Base-by-base conservation (phyloP, 1,140 invertebrate genomes). In the Drosophila melanica region DNA sequence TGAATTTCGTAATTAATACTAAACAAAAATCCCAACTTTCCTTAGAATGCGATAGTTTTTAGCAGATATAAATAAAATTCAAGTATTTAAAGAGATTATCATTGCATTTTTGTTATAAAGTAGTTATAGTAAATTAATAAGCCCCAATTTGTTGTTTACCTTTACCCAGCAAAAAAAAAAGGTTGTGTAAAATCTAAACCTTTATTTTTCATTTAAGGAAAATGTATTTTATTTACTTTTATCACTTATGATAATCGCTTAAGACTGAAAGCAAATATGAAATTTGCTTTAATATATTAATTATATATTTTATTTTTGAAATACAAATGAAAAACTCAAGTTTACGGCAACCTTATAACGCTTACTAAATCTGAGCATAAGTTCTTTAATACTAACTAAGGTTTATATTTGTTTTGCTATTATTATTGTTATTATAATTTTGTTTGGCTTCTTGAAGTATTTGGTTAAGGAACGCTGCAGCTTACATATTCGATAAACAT, bases 171-270 rank as follows among this genome's bases (percentile, higher is more conserved):
- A 27, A 27, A 5, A 27, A 27, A 0, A 27, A 7, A 27, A 27
- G 1, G 27, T 18, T 20, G 9, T 20, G 10, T n/a, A 47, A 47
- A 11, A 5, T 8, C 9, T 3, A 14, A 48, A 12, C 12, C 23
- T 45, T 10, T 37, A 51, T 27, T 33, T 63, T 54, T 81, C 57
- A 62, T 70, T 77, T 66, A 82, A 73, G 78, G 75, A 87, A 86
- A 76, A 67, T 79, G 39, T 73, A 64, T 73, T 81, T 81, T 79
- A 81, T 86, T 81, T 81, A 73, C 53, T 72, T 64, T 75, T 58
- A 70, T 77, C 64, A 47, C 82, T 86, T 86, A 87, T 23, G 41
- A 37, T 73, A 67, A 76, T 42, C 33, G 58, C 82, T 87, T 86
- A 87, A 53, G 53, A 76, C 57, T 64, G 66, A 87, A 65, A 64